A percentile compares a stretch with the other conserved stretches of the same genome.
These are phyloP conservation scores for Lumbricus terrestris DNA, from an alignment of 2,888 invertebrate species.

Conservation along the genomic window DNA sequence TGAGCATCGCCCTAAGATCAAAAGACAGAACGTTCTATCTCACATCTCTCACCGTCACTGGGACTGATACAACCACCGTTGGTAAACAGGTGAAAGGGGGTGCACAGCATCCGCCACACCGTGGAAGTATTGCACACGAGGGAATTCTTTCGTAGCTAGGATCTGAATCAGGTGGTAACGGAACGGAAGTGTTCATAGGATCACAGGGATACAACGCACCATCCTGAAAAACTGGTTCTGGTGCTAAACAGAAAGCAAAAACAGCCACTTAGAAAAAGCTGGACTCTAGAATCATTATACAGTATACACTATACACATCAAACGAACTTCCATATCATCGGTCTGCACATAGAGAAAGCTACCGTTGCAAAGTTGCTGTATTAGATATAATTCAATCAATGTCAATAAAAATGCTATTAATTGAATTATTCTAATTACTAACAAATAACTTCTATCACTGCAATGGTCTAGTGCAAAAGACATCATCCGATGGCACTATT, in stretches of 20 bases:
- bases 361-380: background rate
- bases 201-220: background rate
- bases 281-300: background rate
- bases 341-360: background rate
- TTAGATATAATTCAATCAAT: background rate
- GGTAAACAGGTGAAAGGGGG: background rate
- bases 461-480: too few relatives aligned
- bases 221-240: background rate
- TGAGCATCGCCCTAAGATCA: too few relatives aligned
- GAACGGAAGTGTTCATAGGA: background rate
- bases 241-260: background rate
- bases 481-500: too few relatives aligned
- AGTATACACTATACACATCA: too few relatives aligned
- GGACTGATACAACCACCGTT: background rate
- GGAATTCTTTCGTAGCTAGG: background rate
- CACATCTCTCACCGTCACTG: background rate
- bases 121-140: background rate
- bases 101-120: slow-evolving; percentile 7
- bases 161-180: background rate
- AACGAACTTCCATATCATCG: background rate
- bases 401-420: background rate
- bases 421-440: too few relatives aligned
- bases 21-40: background rate
- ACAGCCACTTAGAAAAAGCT: background rate
- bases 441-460: too few relatives aligned